phyloP scores from a whole-genome alignment of 2,797 vertebrate species.

The Sebastes taczanowskii region DNA sequence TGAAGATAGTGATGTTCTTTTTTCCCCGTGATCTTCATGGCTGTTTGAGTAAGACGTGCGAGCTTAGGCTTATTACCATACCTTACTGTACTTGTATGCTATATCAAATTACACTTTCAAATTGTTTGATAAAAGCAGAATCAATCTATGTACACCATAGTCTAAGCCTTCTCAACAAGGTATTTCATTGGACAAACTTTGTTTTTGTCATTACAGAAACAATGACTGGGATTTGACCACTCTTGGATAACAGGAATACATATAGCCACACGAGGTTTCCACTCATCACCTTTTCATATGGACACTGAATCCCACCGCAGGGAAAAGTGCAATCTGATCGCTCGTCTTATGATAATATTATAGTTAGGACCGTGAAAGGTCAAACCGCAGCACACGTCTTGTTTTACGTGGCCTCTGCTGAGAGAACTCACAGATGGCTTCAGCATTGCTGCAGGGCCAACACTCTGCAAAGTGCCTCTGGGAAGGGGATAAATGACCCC shows the following conservation, averaged over 20 bases:
- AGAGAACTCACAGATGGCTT: conserved; percentile 72
- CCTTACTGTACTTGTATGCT: too few species aligned
- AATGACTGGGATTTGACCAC: not conserved
- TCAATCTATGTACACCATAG: not conserved
- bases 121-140: too few species aligned
- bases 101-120: too few species aligned
- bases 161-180: not conserved
- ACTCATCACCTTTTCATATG: conserved; percentile 59
- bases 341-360: conserved; percentile 86
- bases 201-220: not conserved
- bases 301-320: conserved; percentile 59
- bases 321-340: conserved; percentile 71
- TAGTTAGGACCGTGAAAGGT: conserved; percentile 85
- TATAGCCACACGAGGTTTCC: conserved; percentile 33
- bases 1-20: too few species aligned
- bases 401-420: conserved; percentile 76
- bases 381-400: conserved; percentile 78
- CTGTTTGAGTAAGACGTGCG: too few species aligned
- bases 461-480: conserved; percentile 66
- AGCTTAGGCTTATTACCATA: too few species aligned
- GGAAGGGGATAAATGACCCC: conserved; percentile 54
- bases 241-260: conserved; percentile 12
- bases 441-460: conserved; percentile 69
- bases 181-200: not conserved
- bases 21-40: too few species aligned